These are phyloP conservation scores for Perizoma affinitatum DNA, from an alignment of 2,888 invertebrate species.

Conservation along the genomic window DNA sequence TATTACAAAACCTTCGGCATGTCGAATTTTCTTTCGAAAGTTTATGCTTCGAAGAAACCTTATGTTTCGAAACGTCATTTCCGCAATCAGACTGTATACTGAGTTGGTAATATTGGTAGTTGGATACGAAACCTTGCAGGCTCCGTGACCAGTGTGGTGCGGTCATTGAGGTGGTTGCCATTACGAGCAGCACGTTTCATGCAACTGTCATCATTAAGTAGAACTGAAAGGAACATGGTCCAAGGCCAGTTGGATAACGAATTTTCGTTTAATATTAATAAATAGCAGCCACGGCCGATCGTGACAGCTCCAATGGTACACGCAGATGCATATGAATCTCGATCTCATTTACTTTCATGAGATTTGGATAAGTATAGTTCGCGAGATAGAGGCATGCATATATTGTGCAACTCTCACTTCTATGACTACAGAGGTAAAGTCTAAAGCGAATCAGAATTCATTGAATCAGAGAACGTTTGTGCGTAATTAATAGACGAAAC, in stretches of 20 bases:
- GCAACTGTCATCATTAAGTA: slow-evolving; percentile 80
- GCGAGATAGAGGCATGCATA: slow-evolving; percentile 16
- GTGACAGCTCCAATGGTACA: slow-evolving; percentile 71
- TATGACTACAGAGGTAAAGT: slow-evolving; percentile 17
- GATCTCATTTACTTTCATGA: slow-evolving; percentile 69
- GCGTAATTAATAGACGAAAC: slow-evolving; percentile 58
- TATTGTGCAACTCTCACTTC: slow-evolving; percentile 17
- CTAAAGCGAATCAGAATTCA: slow-evolving; percentile 13
- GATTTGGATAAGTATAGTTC: slow-evolving; percentile 41
- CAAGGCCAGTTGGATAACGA: slow-evolving; percentile 82
- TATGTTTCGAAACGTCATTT: slow-evolving; percentile 46
- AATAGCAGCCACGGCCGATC: slow-evolving; percentile 74
- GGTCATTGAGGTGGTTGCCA: slow-evolving; percentile 63
- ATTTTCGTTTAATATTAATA: slow-evolving; percentile 82
- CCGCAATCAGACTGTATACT: slow-evolving; percentile 31
- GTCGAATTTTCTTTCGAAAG: slow-evolving; percentile 78
- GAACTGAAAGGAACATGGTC: slow-evolving; percentile 78
- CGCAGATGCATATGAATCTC: slow-evolving; percentile 65
- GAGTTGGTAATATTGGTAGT: slow-evolving; percentile 29
- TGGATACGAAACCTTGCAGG: slow-evolving; percentile 53
- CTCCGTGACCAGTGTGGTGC: slow-evolving; percentile 57
- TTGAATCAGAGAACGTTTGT: slow-evolving; percentile 30
- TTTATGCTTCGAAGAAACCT: slow-evolving; percentile 58
- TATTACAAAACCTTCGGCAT: slow-evolving; percentile 76
- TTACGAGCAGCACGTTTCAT: slow-evolving; percentile 73